phyloP scores from a whole-genome alignment of 2,797 vertebrate genomes.

The Smutsia temminckii region DNA sequence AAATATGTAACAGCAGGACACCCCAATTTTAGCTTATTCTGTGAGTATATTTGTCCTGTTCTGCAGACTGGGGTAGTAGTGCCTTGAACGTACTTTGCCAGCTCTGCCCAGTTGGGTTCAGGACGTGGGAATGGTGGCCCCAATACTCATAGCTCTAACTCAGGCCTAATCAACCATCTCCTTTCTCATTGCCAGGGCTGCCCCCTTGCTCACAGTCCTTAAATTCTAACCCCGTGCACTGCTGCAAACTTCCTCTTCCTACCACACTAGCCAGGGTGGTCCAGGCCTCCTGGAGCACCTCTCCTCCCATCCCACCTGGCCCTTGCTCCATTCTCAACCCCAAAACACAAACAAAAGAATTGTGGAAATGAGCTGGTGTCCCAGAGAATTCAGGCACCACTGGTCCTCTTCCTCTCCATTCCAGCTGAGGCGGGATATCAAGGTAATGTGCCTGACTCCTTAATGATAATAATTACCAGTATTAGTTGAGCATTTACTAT shows the following conservation, averaged over 20 bases:
- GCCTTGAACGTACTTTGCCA: background rate
- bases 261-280: background rate
- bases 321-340: background rate
- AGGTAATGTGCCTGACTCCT: background rate
- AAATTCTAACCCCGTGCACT: background rate
- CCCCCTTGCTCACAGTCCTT: background rate
- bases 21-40: background rate
- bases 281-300: background rate
- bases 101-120: background rate
- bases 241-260: background rate
- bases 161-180: background rate
- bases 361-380: background rate
- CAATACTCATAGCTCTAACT: background rate
- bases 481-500: background rate
- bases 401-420: background rate
- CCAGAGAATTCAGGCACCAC: background rate
- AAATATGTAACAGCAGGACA: background rate
- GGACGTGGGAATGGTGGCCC: background rate
- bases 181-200: background rate
- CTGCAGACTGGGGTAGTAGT: background rate
- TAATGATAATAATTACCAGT: background rate
- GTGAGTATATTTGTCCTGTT: background rate
- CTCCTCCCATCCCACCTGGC: background rate
- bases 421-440: background rate
- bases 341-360: conserved; percentile 2